These are phyloP conservation scores for Calcarius lapponicus DNA, from an alignment of 2,797 vertebrate genomes.

Conservation along the genomic window DNA sequence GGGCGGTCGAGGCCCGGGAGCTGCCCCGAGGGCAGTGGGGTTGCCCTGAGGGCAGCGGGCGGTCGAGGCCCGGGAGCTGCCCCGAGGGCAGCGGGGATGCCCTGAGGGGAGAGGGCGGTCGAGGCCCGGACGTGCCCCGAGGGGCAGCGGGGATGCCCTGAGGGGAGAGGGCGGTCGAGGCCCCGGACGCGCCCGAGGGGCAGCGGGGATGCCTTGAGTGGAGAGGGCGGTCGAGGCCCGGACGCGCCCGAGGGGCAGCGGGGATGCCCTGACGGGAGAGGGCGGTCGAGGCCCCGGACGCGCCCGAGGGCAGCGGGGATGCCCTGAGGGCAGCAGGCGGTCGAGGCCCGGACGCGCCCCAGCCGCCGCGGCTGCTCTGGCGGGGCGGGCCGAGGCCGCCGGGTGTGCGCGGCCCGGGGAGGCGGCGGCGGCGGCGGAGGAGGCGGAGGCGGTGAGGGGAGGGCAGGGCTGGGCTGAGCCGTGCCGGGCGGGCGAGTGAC, in stretches of 20 bases:
- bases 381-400: neutral
- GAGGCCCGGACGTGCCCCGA: too few relatives aligned
- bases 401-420: neutral
- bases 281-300: neutral
- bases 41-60: neutral
- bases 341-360: neutral
- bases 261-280: neutral
- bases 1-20: neutral
- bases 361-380: neutral
- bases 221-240: too few relatives aligned
- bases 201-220: neutral
- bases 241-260: neutral
- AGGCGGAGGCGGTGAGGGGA: neutral
- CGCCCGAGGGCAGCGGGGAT: neutral
- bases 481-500: neutral
- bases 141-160: too few relatives aligned
- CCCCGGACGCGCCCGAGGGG: too few relatives aligned
- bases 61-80: too few relatives aligned
- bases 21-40: too few relatives aligned
- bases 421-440: neutral
- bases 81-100: too few relatives aligned
- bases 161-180: too few relatives aligned
- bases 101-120: too few relatives aligned
- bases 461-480: neutral
- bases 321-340: fast-evolving